Conservation (phyloP, 2,113 vertebrate genomes). For the Nannobrachium achirus region DNA sequence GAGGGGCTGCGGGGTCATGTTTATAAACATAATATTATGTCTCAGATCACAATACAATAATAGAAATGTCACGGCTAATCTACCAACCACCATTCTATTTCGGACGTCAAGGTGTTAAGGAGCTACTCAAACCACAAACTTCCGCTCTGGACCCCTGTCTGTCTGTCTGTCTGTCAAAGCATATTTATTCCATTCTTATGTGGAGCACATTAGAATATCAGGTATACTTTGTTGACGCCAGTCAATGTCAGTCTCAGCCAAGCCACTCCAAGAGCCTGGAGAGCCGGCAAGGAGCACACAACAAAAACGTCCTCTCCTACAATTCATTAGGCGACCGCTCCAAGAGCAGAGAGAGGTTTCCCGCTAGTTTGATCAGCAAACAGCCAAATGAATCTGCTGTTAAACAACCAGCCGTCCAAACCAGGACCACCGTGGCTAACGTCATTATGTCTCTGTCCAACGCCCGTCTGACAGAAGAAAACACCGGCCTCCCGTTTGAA, state of each 20-base stretch:
- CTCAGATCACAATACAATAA: too few relatives aligned
- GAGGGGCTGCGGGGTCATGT: too few relatives aligned
- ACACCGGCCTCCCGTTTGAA: slow-evolving; percentile 57
- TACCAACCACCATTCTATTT: too few relatives aligned
- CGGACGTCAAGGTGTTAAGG: too few relatives aligned
- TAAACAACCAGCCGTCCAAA: slow-evolving; percentile 70
- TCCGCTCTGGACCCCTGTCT: too few relatives aligned
- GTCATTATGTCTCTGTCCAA: slow-evolving; percentile 63
- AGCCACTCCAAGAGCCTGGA: slow-evolving; percentile 21
- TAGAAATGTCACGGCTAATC: too few relatives aligned
- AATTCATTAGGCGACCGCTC: slow-evolving; percentile 47
- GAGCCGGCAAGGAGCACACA: slow-evolving; percentile 24
- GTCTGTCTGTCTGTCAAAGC: too few relatives aligned
- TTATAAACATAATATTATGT: too few relatives aligned
- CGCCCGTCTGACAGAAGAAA: slow-evolving; percentile 54
- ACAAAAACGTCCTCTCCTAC: slow-evolving; percentile 42
- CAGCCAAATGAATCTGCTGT: slow-evolving; percentile 67
- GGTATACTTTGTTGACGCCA: slow-evolving; percentile 21
- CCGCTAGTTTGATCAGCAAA: slow-evolving; percentile 63
- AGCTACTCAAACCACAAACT: too few relatives aligned
- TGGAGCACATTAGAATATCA: slow-evolving; percentile 27
- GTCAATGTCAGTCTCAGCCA: slow-evolving; percentile 58
- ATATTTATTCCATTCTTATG: slow-evolving; percentile 29
- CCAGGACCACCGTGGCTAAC: slow-evolving; percentile 69
- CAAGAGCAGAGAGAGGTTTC: slow-evolving; percentile 22